phyloP scores from a whole-genome alignment of 2,797 vertebrate species.

The Acanthurus leucopareius region DNA sequence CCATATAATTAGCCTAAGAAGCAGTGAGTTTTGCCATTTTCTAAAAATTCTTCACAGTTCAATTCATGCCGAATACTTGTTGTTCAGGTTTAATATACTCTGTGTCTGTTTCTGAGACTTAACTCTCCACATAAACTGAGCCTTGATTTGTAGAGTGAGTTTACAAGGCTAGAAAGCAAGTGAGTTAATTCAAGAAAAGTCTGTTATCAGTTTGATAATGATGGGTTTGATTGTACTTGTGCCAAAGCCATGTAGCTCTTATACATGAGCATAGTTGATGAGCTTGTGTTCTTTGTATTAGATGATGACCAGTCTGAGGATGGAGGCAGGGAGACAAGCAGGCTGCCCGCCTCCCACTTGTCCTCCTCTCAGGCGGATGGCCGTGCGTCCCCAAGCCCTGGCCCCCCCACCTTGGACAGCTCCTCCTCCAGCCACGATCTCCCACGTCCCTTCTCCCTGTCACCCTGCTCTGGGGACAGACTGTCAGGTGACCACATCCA shows the following conservation, averaged over 20 bases:
- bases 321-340: slow-evolving; percentile 85
- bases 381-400: slow-evolving; percentile 86
- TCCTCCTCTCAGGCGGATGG: slow-evolving; percentile 89
- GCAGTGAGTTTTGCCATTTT: slow-evolving; percentile 22
- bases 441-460: slow-evolving; percentile 88
- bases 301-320: slow-evolving; percentile 92
- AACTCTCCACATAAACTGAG: slow-evolving; percentile 39
- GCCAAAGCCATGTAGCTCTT: not conserved
- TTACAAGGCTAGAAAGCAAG: slow-evolving; percentile 24
- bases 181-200: not conserved
- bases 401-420: slow-evolving; percentile 80
- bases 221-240: not conserved
- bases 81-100: slow-evolving; percentile 29
- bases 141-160: slow-evolving; percentile 10
- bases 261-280: not conserved
- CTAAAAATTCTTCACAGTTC: slow-evolving; percentile 1
- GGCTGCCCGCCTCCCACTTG: slow-evolving; percentile 86
- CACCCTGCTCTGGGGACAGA: slow-evolving; percentile 88
- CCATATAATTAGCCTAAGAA: not conserved
- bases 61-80: slow-evolving; percentile 17
- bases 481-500: slow-evolving; percentile 86
- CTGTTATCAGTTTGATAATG: slow-evolving; percentile 6
- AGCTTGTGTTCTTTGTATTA: slow-evolving; percentile 62
- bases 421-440: slow-evolving; percentile 82
- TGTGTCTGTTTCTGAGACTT: slow-evolving; percentile 19